These are phyloP conservation scores for Sebastes diaconus DNA, from an alignment of 2,797 vertebrate genomes.

Conservation along the genomic window DNA sequence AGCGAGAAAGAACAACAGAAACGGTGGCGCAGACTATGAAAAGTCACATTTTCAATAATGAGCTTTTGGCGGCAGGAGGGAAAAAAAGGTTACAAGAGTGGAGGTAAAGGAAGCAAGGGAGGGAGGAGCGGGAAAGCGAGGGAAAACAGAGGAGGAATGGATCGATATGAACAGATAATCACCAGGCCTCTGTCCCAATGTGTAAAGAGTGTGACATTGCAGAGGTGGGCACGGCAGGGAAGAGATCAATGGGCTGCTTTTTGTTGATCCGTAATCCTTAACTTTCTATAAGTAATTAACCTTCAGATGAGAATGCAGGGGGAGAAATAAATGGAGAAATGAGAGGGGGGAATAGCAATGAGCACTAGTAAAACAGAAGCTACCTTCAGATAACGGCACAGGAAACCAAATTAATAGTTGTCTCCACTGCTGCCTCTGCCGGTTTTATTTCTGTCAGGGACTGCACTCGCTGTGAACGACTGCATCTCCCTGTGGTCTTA, in stretches of 20 bases:
- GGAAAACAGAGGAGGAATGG: constrained; percentile 62
- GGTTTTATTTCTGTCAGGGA: constrained; percentile 34
- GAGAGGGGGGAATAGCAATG: constrained; percentile 69
- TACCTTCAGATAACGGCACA: constrained; percentile 44
- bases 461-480: constrained; percentile 11
- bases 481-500: constrained; percentile 1
- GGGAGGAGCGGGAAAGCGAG: background rate
- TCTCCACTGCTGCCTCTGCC: constrained; percentile 43
- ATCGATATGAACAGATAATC: constrained; percentile 79
- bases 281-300: constrained; percentile 85
- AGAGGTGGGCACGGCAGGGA: constrained; percentile 65
- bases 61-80: constrained; percentile 54
- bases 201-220: constrained; percentile 80
- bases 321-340: constrained; percentile 60
- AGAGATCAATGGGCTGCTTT: constrained; percentile 80
- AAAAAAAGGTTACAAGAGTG: constrained; percentile 37
- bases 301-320: constrained; percentile 75
- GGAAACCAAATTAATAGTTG: constrained; percentile 54
- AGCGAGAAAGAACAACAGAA: constrained; percentile 59
- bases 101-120: constrained; percentile 14
- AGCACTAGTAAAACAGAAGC: constrained; percentile 46
- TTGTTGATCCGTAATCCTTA: constrained; percentile 80
- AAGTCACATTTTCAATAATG: constrained; percentile 72
- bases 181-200: constrained; percentile 67
- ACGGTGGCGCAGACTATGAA: constrained; percentile 41